Evolutionary conservation across 2,113 vertebrate genomes (phyloP), one percentile per base, ranked within the genome.

Genomic region (Mormyrus lacerda): DNA sequence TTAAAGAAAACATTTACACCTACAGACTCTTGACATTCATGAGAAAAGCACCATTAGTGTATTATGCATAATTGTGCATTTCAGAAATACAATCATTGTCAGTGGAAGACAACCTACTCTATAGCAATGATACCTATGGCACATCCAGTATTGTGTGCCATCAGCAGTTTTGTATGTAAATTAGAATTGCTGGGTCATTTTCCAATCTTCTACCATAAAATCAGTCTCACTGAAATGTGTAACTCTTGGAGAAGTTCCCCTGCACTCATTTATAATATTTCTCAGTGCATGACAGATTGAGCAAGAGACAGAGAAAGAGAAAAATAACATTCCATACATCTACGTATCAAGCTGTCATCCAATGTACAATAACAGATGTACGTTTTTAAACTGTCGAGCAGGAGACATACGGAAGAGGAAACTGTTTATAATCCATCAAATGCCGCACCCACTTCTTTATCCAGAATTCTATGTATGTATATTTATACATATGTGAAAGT

Each of bases 91-190:
- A 95, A 95, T 97, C 94, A 95, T 93, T 97, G 97, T 98, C 97
- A 97, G 97, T 96, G 94, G 96, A 96, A 98, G 97, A 98, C 97
- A 97, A 97, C 95, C 95, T 95, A 91, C 91, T 90, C 91, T 92
- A 96, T 94, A 95, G 95, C 96, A 96, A 96, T 97, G 97, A 97
- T 95, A 93, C 95, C 95, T 94, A 93, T 93, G 94, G 94, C 94
- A 95, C 96, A 95, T 97, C 97, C 96, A 94, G 96, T 93, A 91
- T 97, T 97, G 96, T 96, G 96, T 97, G 95, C 94, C 92, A 98
- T 99, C 98, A 98, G 98, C 98, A 97, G 96, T 98, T 98, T 97
- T 97, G 96, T 97, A 98, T 99, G 97, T 96, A 98, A 98, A 99
- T 99, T 94, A 93, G 94, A 94, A 79, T 96, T 94, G 95, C 96